Evolutionary conservation across 2,113 vertebrate genomes (phyloP), one percentile per base, ranked within the genome.

Genomic region (Nibea albiflora): DNA sequence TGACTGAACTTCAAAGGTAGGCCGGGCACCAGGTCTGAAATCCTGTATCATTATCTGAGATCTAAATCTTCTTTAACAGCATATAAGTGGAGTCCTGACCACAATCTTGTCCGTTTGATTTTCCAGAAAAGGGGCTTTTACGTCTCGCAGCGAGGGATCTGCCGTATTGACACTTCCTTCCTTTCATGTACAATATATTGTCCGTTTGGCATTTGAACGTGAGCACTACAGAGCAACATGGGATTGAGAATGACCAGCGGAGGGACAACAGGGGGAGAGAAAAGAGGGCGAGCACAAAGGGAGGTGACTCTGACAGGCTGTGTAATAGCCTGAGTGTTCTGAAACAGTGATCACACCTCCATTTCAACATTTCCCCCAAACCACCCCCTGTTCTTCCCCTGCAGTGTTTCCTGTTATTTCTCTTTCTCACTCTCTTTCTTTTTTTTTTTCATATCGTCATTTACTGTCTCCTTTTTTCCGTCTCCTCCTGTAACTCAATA

Each of bases 271-370:
- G 20, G 26, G 69, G 64, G 39, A 50, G 76, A 79, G 57, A 86
- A 84, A 85, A 57, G 77, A 87, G 80, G 76, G 57, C 53, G 77
- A 70, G 67, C 19, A 72, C 77, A 69, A 60, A 79, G 85, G 67
- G 74, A 89, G 72, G 65, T 69, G 63, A 61, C 73, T 80, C 73
- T 90, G 89, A 87, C 87, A 77, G 88, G 70, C 76, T 78, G 67
- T 78, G 87, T 92, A 89, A 93, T 89, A 89, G 80, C 82, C 69
- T 85, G 73, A 68, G 71, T 60, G 85, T 90, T 90, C 83, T 81
- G 73, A 88, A 88, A 86, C 85, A 84, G 76, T 70, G 82, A 72
- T 83, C 81, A 54, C 81, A 80, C 81, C 64, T 62, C 46, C 70
- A 62, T 84, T 78, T 75, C 68, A 76, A 70, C 46, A 76, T 82